Conservation (phyloP, 2,113 vertebrate species). For the Elachura formosa region DNA sequence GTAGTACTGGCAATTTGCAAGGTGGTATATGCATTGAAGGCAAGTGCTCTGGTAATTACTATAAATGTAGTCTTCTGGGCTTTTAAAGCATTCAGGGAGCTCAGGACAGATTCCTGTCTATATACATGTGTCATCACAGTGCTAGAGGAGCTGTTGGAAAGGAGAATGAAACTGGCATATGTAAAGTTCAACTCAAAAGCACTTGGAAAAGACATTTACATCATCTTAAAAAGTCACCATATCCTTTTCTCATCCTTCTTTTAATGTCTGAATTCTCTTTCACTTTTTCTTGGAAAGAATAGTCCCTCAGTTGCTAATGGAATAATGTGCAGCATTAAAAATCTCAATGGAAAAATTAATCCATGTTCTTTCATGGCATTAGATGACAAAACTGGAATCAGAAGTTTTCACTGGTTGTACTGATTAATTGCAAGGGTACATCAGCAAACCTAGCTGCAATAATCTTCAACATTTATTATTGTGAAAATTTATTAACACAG, state of each 20-base stretch:
- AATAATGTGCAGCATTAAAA: neutral
- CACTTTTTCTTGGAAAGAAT: neutral
- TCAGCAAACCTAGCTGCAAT: neutral
- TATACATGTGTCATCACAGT: neutral
- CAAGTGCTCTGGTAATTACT: conserved; percentile 27
- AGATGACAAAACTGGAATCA: neutral
- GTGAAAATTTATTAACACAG: neutral
- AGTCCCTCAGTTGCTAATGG: neutral
- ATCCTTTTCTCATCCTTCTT: neutral
- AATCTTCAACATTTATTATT: neutral
- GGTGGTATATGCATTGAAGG: conserved; percentile 11
- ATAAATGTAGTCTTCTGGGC: neutral
- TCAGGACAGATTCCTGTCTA: neutral
- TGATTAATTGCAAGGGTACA: neutral
- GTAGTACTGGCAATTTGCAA: conserved; percentile 31
- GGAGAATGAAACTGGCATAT: neutral
- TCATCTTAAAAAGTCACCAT: neutral
- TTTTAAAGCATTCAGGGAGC: neutral
- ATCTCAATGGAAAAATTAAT: neutral
- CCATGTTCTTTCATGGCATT: neutral
- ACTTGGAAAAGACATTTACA: neutral
- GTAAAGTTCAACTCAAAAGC: neutral
- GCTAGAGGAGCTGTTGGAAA: neutral
- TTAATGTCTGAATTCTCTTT: neutral
- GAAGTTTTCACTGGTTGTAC: neutral